Percentiles rank a stretch among this genome's conserved stretches.
phyloP scores from a whole-genome alignment of 64 coral and sea anemone species.

The Anthopleura sola region DNA sequence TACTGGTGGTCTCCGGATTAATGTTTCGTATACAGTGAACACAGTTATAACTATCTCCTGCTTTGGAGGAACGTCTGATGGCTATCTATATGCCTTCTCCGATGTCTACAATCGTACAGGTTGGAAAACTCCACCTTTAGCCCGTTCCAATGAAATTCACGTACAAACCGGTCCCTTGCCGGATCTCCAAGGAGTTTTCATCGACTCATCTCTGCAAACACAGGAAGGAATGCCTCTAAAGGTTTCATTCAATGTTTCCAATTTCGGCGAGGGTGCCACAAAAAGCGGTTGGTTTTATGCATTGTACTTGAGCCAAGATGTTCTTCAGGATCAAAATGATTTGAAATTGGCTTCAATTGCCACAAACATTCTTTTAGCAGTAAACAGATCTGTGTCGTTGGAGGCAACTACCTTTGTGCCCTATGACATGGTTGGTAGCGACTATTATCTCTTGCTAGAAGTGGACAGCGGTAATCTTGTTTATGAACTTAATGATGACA shows the following conservation, averaged over 20 bases:
- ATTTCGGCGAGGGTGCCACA: constrained; percentile 30
- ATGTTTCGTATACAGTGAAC: constrained; percentile 36
- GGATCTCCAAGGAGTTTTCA: constrained; percentile 54
- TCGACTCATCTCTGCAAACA: constrained; percentile 22
- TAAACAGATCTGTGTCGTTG: constrained; percentile 30
- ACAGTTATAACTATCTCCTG: constrained; percentile 36
- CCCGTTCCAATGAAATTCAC: neutral
- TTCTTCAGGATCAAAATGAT: constrained; percentile 71
- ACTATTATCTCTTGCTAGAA: constrained; percentile 65
- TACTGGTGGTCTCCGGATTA: constrained; percentile 45
- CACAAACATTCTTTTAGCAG: constrained; percentile 12
- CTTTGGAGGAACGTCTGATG: neutral
- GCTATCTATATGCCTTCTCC: constrained; percentile 39
- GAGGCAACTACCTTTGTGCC: constrained; percentile 47
- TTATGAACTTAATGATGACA: constrained; percentile 57
- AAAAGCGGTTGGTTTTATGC: constrained; percentile 50
- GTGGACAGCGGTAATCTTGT: constrained; percentile 61
- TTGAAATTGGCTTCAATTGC: constrained; percentile 36
- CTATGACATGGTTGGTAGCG: constrained; percentile 53
- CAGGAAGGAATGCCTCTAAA: constrained; percentile 60
- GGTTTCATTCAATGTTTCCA: constrained; percentile 57
- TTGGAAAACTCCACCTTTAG: neutral
- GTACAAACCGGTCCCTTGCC: constrained; percentile 31
- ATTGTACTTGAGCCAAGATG: constrained; percentile 70
- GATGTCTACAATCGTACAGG: constrained; percentile 49